Base-by-base conservation (phyloP, 2,888 invertebrate genomes). In the Macaria notata region DNA sequence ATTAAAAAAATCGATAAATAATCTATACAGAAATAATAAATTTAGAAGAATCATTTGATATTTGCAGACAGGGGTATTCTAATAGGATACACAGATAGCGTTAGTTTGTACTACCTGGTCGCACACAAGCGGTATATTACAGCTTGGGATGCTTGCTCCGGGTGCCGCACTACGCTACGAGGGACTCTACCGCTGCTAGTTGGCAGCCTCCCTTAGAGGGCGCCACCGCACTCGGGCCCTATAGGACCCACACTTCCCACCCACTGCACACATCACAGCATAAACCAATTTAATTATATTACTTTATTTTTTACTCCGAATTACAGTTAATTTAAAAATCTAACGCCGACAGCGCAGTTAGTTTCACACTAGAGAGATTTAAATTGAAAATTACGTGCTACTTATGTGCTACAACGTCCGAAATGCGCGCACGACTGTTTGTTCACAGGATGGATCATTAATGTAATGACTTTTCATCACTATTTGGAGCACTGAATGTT, bases 161-260 rank as follows among this genome's bases (percentile, higher is more conserved):
- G 66, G 69, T 66, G 68, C 68, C 69, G 64, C 5, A 6, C 33
- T 36, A 19, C 19, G 19, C 19, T 19, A 19, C 19, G 33, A 46
- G n/a, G 29, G 29, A 48, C 46, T 30, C 39, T 50, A 50, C 7
- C 47, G 51, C 47, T 59, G 45, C 50, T 54, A 47, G 50, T 44
- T 50, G 30, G 45, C 8, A 43, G 41, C 31, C 50, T 42, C 46
- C 51, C 56, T 47, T 43, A 47, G 4, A 56, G 47, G 47, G 51
- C 38, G 8, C n/a, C 33, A 7, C 41, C 41, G 9, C 8, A 4
- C 41, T 2, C 38, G 6, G 41, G 41, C 9, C 41, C 41, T 41
- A 41, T 41, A 41, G 41, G 41, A 41, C 41, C 41, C 9, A 4
- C 7, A 36, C 33, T 6, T 36, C 33, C 3, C 33, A 36, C 3